phyloP scores from a whole-genome alignment of 2,797 vertebrate species.

The Ibycter americanus region DNA sequence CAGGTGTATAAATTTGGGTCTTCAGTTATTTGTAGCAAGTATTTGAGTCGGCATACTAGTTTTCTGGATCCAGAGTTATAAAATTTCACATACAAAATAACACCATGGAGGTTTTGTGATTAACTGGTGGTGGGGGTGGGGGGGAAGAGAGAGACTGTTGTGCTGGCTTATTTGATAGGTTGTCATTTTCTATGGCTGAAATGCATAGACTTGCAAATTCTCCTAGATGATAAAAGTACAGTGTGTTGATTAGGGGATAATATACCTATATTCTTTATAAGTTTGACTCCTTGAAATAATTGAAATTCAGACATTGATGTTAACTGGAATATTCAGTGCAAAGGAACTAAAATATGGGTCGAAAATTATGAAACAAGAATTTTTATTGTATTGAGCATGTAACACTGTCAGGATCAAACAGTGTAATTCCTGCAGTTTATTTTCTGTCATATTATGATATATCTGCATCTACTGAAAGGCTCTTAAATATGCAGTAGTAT shows the following conservation, averaged over 20 bases:
- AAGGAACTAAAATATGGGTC: not conserved
- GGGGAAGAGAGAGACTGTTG: not conserved
- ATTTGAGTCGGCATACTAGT: not conserved
- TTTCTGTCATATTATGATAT: not conserved
- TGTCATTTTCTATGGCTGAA: not conserved
- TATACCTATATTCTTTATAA: not conserved
- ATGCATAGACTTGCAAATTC: not conserved
- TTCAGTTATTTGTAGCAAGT: not conserved
- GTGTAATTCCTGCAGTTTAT: not conserved
- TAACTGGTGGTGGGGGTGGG: not conserved
- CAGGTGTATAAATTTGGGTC: not conserved
- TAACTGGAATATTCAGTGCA: not conserved
- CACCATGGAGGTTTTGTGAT: not conserved
- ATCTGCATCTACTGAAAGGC: not conserved
- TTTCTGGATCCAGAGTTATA: not conserved
- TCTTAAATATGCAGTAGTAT: not conserved
- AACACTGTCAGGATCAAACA: not conserved
- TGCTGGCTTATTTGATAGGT: not conserved
- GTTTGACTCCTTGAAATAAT: not conserved
- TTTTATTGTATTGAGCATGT: not conserved
- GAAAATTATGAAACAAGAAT: not conserved
- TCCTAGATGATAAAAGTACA: not conserved
- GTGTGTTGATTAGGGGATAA: not conserved
- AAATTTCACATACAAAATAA: not conserved
- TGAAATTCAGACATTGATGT: not conserved